Conservation (phyloP, 2,888 invertebrate genomes). For the Litoditis marina region DNA sequence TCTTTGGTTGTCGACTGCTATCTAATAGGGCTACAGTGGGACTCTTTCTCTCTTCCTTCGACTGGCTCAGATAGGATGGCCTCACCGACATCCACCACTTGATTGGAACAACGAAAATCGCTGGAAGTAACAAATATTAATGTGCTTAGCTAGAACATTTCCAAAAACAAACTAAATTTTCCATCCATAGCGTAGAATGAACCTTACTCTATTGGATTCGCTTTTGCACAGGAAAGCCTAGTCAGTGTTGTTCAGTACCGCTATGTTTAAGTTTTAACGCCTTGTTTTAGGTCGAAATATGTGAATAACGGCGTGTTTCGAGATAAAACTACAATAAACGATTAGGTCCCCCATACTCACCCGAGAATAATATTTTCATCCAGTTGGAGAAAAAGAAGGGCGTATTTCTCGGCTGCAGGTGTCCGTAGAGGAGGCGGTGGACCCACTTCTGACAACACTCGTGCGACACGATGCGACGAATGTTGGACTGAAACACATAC, state of each 20-base stretch:
- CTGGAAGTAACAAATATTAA: slow-evolving; percentile 10
- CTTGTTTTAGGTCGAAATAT: not conserved
- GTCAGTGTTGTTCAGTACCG: too few relatives aligned
- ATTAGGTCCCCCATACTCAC: slow-evolving; percentile 3
- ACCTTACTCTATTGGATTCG: too few relatives aligned
- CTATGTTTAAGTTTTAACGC: too few relatives aligned
- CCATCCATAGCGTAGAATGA: not conserved
- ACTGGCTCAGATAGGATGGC: slow-evolving; percentile 22
- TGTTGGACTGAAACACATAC: slow-evolving; percentile 59
- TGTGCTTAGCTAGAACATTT: not conserved
- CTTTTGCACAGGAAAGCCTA: too few relatives aligned
- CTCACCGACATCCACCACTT: slow-evolving; percentile 47
- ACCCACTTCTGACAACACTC: slow-evolving; percentile 66
- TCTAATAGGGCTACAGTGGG: slow-evolving; percentile 56
- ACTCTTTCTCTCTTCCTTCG: slow-evolving; percentile 25
- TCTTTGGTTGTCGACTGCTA: slow-evolving; percentile 36
- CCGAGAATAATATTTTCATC: slow-evolving; percentile 51
- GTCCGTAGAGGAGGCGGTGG: slow-evolving; percentile 63
- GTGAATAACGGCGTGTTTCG: too few relatives aligned
- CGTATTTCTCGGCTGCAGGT: slow-evolving; percentile 41
- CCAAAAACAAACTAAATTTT: not conserved
- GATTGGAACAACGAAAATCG: slow-evolving; percentile 49
- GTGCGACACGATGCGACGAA: slow-evolving; percentile 65
- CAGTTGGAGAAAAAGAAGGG: slow-evolving; percentile 42
- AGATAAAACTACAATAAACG: too few relatives aligned